These are phyloP conservation scores for Todiramphus chloris DNA, from an alignment of 2,113 vertebrate genomes.

Conservation along the genomic window DNA sequence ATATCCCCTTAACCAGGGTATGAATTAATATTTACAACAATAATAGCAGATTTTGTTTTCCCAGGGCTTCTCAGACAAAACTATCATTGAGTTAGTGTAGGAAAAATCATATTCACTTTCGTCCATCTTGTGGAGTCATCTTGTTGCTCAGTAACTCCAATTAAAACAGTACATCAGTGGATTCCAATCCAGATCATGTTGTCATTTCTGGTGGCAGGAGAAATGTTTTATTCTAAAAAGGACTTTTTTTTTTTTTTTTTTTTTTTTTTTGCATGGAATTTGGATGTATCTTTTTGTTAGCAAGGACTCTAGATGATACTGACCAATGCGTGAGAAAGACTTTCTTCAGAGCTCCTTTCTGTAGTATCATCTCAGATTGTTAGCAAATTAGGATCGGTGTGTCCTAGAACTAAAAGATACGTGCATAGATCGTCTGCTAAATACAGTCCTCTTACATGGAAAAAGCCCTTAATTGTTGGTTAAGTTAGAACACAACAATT, in stretches of 20 bases:
- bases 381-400: neutral
- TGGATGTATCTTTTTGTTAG: neutral
- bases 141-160: neutral
- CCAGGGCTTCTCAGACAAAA: neutral
- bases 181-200: neutral
- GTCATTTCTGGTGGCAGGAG: neutral
- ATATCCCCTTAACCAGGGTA: neutral
- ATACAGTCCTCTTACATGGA: neutral
- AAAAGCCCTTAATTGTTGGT: neutral
- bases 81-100: neutral
- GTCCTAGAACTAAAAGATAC: neutral
- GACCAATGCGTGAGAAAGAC: neutral
- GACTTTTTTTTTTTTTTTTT: too few species aligned
- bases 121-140: neutral
- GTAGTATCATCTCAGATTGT: neutral
- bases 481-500: too few species aligned
- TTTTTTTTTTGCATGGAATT: neutral
- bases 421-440: neutral
- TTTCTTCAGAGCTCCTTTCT: neutral
- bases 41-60: neutral
- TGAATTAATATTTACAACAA: neutral
- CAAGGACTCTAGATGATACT: neutral
- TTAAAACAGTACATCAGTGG: fast-evolving
- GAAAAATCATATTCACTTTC: neutral
- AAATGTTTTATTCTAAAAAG: neutral